Percentiles rank a stretch among this genome's conserved stretches.
Conservation (phyloP, 2,113 vertebrate genomes). For the Melanerpes formicivorus region DNA sequence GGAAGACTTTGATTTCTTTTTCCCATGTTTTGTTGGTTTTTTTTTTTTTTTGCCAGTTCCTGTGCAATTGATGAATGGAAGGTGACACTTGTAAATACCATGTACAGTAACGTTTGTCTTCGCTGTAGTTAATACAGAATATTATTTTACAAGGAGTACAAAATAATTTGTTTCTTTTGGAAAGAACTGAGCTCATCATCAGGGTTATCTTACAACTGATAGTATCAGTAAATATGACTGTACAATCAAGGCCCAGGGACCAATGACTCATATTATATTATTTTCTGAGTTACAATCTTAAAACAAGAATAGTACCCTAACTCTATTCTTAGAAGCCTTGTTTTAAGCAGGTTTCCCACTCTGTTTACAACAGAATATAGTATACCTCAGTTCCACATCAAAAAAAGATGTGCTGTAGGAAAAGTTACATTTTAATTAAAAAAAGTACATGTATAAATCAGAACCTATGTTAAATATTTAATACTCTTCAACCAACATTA, state of each 20-base stretch:
- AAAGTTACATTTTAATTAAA: conserved; percentile 84
- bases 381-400: conserved; percentile 84
- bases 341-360: conserved; percentile 82
- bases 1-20: conserved; percentile 83
- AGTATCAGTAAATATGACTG: conserved; percentile 82
- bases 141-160: conserved; percentile 79
- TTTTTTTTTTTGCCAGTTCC: conserved; percentile 73
- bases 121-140: conserved; percentile 74
- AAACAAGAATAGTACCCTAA: conserved; percentile 83
- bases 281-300: conserved; percentile 84
- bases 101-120: conserved; percentile 74
- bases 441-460: conserved; percentile 87
- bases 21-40: conserved; percentile 1
- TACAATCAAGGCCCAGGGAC: conserved; percentile 80
- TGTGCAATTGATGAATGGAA: conserved; percentile 76
- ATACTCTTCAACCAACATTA: conserved; percentile 84
- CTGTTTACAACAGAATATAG: conserved; percentile 85
- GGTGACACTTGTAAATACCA: conserved; percentile 73
- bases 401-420: conserved; percentile 83
- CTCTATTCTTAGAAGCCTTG: conserved; percentile 79
- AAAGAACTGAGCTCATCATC: conserved; percentile 76
- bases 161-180: conserved; percentile 79
- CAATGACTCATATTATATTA: conserved; percentile 83
- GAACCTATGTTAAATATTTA: conserved; percentile 91
- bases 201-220: conserved; percentile 83